Base-by-base conservation (phyloP, 2,113 vertebrate genomes). In the Orientallactaga bullata region DNA sequence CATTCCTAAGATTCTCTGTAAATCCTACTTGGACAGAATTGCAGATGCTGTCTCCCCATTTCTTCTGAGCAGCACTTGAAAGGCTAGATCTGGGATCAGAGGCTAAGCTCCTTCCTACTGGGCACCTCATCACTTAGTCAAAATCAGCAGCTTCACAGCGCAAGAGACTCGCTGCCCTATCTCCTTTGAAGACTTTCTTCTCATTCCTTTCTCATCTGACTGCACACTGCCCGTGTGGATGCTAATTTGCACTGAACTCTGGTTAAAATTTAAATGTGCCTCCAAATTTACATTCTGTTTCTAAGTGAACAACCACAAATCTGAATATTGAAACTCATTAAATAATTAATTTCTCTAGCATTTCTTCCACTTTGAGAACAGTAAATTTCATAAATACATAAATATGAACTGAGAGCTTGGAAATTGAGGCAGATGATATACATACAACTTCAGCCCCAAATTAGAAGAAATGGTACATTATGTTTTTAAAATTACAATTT, bases 341-440 rank as follows among this genome's bases (percentile, higher is more conserved):
- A 94, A 96, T 95, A 94, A 95, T 92, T 90, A 88, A 89, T 94
- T 94, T 95, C 91, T 84, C 88, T 55, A 96, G 71, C 30, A 42
- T 86, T 63, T 61, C 85, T 93, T 95, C 65, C 63, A 86, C 37
- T 83, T 95, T 81, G 82, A 94, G n/a, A 92, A 93, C 8, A 90
- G 92, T 63, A 88, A 58, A 91, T 82, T 90, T 93, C 77, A 39
- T 65, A 95, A 93, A 63, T 76, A 82, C 61, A 58, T 85, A 94
- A 91, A 92, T 92, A 84, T 72, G 65, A 93, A 83, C 66, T n/a
- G 55, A 95, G 63, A 85, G 89, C 65, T 81, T 84, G 5, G 51
- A 85, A 84, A 76, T 5, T 65, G 73, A 93, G 71, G 86, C 65
- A 94, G 79, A 58, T 71, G 78, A 77, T 85, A 63, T 1, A 20